Base-by-base conservation (phyloP, 1,140 invertebrate species). In the Caerostris darwini region DNA sequence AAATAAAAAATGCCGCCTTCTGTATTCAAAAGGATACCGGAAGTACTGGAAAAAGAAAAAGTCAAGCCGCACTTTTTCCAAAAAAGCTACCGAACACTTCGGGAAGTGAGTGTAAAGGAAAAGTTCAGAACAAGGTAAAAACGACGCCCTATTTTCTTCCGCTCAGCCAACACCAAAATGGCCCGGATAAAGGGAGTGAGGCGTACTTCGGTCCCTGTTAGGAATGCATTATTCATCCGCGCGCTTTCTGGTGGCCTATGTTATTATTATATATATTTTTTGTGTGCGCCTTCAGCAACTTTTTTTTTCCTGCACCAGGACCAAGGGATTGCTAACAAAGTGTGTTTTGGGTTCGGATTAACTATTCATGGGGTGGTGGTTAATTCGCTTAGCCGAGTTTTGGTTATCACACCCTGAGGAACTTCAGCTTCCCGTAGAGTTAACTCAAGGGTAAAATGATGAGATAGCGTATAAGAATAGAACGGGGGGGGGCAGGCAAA, bases 161-260 rank as follows among this genome's bases (percentile, higher is more conserved):
- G 71, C 90, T 67, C 81, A 83, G 90, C 34, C 90, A 85, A 85
- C 90, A 34, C 81, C 59, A 85, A 92, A 92, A 92, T 92, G 90
- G 90, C 77, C 56, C 12, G 90, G 57, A 92, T 92, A 57, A 92
- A 92, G 54, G 77, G 58, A 92, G 57, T 67, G 59, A 85, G 56
- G 90, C 59, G 90, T 67, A 54, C 77, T n/a, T 64, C 90, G 90
- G 90, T 83, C 81, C 81, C 77, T 64, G 90, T 92, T 92, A 92
- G 81, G 81, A 67, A 92, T 92, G 90, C 90, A 92, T 92, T 92
- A 92, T 92, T 92, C 90, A 92, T 92, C 81, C 90, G 77, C 57
- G 19, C 56, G 69, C 89, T 90, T 92, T 92, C 50, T 19, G 90
- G 59, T 88, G n/a, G 87, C 19, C 19, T 2, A 7, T 71, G 54